Percentiles rank a stretch among this genome's conserved stretches.
These are phyloP conservation scores for Pseudotriccus pelzelni DNA, from an alignment of 2,797 vertebrate species.

Conservation along the genomic window DNA sequence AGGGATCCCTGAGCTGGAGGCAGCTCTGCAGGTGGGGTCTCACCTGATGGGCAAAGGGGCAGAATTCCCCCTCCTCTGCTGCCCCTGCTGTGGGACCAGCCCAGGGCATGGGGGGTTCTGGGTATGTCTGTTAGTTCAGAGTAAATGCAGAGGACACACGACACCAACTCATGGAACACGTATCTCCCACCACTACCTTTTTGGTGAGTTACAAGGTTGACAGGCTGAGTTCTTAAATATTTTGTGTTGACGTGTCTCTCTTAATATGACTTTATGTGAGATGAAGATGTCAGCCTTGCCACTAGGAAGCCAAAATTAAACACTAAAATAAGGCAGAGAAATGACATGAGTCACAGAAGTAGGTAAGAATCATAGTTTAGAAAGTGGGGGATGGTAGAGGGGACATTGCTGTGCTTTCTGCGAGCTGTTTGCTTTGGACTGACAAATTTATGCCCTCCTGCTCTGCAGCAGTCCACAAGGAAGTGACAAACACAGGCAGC, in stretches of 20 bases:
- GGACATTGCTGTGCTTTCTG: not conserved
- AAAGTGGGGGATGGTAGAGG: not conserved
- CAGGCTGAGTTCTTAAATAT: not conserved
- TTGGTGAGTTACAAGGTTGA: not conserved
- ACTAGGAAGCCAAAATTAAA: conserved; percentile 4
- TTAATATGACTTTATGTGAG: not conserved
- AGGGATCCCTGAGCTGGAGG: not conserved
- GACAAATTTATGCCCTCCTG: not conserved
- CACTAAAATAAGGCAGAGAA: conserved; percentile 6
- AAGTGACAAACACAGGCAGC: not conserved
- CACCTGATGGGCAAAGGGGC: not conserved
- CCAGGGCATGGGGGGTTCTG: not conserved
- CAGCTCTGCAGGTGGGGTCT: not conserved
- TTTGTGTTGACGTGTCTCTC: not conserved
- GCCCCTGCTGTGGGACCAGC: not conserved
- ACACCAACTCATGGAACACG: not conserved
- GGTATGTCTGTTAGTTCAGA: not conserved
- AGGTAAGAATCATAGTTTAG: not conserved
- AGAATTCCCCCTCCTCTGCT: not conserved
- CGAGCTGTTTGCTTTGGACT: not conserved
- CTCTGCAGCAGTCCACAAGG: not conserved
- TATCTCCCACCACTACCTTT: not conserved
- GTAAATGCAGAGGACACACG: not conserved
- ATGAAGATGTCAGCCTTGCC: not conserved
- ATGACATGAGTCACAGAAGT: not conserved